Conservation (phyloP, 2,797 vertebrate species). For the Anguilla anguilla region DNA sequence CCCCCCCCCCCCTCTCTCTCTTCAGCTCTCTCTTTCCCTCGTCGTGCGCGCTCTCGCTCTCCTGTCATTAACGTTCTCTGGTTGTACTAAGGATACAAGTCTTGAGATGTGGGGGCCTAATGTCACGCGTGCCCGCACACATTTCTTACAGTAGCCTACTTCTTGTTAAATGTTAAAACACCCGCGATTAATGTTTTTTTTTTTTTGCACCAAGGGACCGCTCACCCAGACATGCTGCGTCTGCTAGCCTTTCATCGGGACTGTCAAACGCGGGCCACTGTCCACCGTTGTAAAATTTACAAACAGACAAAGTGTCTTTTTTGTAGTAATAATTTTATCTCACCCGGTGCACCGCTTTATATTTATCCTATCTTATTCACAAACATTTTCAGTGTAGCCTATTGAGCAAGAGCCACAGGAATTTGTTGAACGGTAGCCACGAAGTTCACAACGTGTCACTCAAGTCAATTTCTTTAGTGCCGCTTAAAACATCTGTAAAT, state of each 20-base stretch:
- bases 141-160: background rate
- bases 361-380: background rate
- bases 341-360: background rate
- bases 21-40: constrained; percentile 37
- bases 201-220: background rate
- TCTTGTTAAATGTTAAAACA: background rate
- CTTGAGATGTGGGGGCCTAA: background rate
- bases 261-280: constrained; percentile 20
- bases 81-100: background rate
- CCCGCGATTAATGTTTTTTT: background rate
- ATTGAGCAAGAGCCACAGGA: background rate
- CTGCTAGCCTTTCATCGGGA: constrained; percentile 8
- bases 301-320: background rate
- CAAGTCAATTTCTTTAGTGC: constrained; percentile 21
- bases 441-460: constrained; percentile 22
- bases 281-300: background rate
- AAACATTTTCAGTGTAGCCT: background rate
- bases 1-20: constrained; percentile 33
- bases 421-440: background rate
- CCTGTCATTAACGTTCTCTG: constrained; percentile 32
- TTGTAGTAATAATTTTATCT: background rate
- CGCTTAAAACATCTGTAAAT: constrained; percentile 33
- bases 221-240: background rate
- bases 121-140: background rate
- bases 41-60: constrained; percentile 34